Evolutionary conservation across 2,797 vertebrate genomes (phyloP), one percentile per base, ranked within the genome.

Genomic region (Glossophaga mutica): DNA sequence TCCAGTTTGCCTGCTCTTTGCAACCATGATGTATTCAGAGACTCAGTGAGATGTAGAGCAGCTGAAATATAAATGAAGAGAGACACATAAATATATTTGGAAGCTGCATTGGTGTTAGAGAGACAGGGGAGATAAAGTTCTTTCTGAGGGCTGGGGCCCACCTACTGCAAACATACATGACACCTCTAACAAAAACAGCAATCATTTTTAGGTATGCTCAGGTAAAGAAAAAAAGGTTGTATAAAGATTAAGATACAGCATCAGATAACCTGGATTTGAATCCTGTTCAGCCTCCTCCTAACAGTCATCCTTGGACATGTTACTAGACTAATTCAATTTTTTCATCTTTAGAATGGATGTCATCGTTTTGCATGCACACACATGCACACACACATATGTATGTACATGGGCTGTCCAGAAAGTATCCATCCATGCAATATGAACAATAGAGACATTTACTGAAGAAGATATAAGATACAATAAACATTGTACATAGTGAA

Each of bases 41-140:
- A 91, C 55, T 78, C 57, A 79, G 46, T 74, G 76, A 95, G 52
- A 42, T 3, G 26, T 83, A 15, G 5, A 70, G 44, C 65, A 94
- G 81, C 82, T 90, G n/a, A 67, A 90, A 67, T 96, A 74, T 76
- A 77, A 91, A 73, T 88, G 52, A 92, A 94, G 65, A 19, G 21
- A 84, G 67, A 85, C 18, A 48, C 16, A 15, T 19, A 19, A 68
- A 48, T 42, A 71, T 59, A 83, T 74, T 94, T 88, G 74, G 37
- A 83, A 86, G 68, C 77, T 29, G 19, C 16, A 26, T 70, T 89
- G 9, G 18, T 77, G 37, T 83, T 92, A 88, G 59, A 85, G 65
- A 68, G 55, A 15, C 9, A 1, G 12, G 5, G 6, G 21, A 65
- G 10, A 78, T 46, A 46, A 52, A 94, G 59, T 32, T 74, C 12